Conservation (phyloP, 2,888 invertebrate species). For the Zele albiditarsus region DNA sequence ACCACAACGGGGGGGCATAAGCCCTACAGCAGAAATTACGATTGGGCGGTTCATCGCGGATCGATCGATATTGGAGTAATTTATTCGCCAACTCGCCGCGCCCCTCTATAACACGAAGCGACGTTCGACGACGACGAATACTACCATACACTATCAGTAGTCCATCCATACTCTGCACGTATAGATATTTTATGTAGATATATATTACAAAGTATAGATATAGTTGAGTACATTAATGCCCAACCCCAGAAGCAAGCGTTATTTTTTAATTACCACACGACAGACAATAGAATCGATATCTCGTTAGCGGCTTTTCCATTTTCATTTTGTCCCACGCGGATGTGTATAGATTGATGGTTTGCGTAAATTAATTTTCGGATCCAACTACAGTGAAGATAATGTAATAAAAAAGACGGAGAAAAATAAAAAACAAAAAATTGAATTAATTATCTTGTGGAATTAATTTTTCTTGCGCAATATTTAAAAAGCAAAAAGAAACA, state of each 20-base stretch:
- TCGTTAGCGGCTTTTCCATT: slow-evolving; percentile 47
- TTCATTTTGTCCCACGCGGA: slow-evolving; percentile 34
- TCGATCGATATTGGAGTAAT: slow-evolving; percentile 55
- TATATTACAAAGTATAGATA: background rate
- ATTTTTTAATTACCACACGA: slow-evolving; percentile 51
- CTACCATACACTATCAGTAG: background rate
- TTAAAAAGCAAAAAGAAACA: no score
- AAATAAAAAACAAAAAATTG: background rate
- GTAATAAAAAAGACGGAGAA: slow-evolving; percentile 11
- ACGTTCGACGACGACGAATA: slow-evolving; percentile 13
- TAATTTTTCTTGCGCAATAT: no score
- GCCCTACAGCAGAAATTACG: slow-evolving; percentile 49
- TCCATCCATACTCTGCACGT: slow-evolving; percentile 1
- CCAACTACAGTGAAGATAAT: slow-evolving; percentile 9
- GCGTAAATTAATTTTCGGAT: slow-evolving; percentile 42
- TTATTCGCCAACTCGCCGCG: slow-evolving; percentile 51
- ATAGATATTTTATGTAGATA: background rate
- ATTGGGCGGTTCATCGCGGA: slow-evolving; percentile 50
- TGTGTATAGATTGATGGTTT: slow-evolving; percentile 38
- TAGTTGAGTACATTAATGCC: slow-evolving; percentile 4
- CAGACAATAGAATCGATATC: slow-evolving; percentile 53
- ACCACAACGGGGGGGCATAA: slow-evolving; percentile 39
- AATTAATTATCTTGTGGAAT: background rate
- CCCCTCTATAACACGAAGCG: slow-evolving; percentile 16
- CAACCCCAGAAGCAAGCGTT: slow-evolving; percentile 47